A percentile compares a stretch with the other conserved stretches of the same genome.
Conservation (phyloP, 1,140 invertebrate species). For the Papilio polytes region DNA sequence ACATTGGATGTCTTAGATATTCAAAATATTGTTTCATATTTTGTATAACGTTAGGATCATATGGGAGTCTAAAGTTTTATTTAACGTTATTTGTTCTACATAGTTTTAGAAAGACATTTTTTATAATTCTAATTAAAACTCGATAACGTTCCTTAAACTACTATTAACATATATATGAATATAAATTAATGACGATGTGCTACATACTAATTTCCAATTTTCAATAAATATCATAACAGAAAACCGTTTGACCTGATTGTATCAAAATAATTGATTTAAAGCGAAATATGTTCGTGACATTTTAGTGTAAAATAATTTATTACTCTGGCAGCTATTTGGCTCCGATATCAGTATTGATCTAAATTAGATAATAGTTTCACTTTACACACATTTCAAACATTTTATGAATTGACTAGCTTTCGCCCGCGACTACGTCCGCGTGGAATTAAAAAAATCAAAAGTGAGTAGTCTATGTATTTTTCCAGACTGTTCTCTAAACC, state of each 20-base stretch:
- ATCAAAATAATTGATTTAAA: neutral
- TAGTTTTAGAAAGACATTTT: neutral
- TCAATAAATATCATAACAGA: neutral
- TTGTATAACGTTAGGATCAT: neutral
- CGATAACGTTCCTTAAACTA: too few species aligned
- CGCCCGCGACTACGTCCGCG: too few species aligned
- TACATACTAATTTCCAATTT: neutral
- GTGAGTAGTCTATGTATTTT: too few species aligned
- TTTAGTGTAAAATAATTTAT: constrained; percentile 13
- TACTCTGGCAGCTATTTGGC: neutral
- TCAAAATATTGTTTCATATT: neutral
- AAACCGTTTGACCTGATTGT: neutral
- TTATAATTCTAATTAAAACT: too few species aligned
- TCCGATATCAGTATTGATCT: neutral
- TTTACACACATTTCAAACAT: neutral
- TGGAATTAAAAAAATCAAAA: too few species aligned
- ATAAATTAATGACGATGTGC: neutral
- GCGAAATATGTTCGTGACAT: constrained; percentile 10
- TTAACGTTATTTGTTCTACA: neutral
- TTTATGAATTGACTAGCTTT: neutral
- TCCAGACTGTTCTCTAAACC: too few species aligned
- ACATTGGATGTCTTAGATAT: neutral
- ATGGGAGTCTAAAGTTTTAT: neutral
- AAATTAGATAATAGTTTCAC: neutral
- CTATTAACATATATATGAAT: too few species aligned